A percentile compares a stretch with the other conserved stretches of the same genome.
Conservation (phyloP, 2,888 invertebrate genomes). For the Apodemia mormo region DNA sequence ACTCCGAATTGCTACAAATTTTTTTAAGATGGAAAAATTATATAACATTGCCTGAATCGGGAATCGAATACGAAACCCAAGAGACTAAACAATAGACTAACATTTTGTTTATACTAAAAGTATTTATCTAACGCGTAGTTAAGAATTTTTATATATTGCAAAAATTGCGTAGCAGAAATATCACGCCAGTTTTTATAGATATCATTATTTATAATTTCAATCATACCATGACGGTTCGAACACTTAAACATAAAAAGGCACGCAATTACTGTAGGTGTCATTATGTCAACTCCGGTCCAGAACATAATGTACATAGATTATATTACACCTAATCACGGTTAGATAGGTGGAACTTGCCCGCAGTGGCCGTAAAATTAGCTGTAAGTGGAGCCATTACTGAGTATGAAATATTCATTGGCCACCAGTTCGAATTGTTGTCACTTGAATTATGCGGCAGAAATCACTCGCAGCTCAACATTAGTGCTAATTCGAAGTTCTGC, state of each 20-base stretch:
- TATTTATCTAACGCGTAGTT: no score
- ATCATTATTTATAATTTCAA: slow-evolving; percentile 19
- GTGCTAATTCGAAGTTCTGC: slow-evolving; percentile 65
- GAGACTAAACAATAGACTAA: no score
- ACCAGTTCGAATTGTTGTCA: slow-evolving; percentile 70
- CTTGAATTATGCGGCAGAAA: slow-evolving; percentile 65
- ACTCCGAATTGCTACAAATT: no score
- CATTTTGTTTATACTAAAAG: no score
- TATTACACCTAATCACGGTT: slow-evolving; percentile 33
- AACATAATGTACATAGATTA: slow-evolving; percentile 28
- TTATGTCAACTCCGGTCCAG: slow-evolving; percentile 16
- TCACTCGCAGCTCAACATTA: slow-evolving; percentile 66
- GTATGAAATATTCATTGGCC: slow-evolving; percentile 75
- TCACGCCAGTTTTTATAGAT: slow-evolving; percentile 2
- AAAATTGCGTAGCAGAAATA: not conserved
- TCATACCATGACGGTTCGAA: slow-evolving; percentile 13
- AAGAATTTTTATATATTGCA: not conserved
- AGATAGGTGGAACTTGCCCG: slow-evolving; percentile 34
- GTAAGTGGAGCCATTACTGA: slow-evolving; percentile 60
- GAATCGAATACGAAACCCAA: no score
- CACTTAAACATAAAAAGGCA: slow-evolving; percentile 7
- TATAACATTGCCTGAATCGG: no score
- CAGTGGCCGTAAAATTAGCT: slow-evolving; percentile 53
- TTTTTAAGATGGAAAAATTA: no score
- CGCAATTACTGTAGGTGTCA: slow-evolving; percentile 12